phyloP scores from a whole-genome alignment of 2,113 vertebrate genomes.

The Neolamprologus falcicula region DNA sequence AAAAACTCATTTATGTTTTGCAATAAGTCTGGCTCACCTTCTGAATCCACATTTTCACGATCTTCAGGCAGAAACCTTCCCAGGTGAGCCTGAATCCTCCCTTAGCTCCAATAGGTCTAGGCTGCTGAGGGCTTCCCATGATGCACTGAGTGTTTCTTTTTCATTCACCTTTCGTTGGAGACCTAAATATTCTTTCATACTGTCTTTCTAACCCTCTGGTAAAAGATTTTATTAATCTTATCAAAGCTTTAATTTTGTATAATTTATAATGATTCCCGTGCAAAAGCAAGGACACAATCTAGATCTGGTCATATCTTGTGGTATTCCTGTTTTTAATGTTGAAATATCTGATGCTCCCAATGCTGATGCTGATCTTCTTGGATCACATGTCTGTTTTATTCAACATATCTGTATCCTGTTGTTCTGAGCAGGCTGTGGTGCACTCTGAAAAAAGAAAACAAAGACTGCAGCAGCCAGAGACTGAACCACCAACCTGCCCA shows the following conservation, averaged over 20 bases:
- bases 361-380: neutral
- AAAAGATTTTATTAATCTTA: neutral
- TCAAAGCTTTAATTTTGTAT: neutral
- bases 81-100: neutral
- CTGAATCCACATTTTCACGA: neutral
- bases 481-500: neutral
- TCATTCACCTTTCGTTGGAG: neutral
- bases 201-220: neutral
- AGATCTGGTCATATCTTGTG: neutral
- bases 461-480: neutral
- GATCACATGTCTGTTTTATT: neutral
- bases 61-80: neutral
- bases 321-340: neutral
- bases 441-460: neutral
- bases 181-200: neutral
- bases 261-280: neutral
- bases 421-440: neutral
- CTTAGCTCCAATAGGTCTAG: neutral
- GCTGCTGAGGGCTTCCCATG: neutral
- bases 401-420: neutral
- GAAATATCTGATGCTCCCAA: neutral
- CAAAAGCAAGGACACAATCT: neutral
- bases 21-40: neutral
- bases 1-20: neutral
- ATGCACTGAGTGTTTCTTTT: neutral